phyloP scores from a whole-genome alignment of 2,888 invertebrate genomes.

The Zonitis immaculata region DNA sequence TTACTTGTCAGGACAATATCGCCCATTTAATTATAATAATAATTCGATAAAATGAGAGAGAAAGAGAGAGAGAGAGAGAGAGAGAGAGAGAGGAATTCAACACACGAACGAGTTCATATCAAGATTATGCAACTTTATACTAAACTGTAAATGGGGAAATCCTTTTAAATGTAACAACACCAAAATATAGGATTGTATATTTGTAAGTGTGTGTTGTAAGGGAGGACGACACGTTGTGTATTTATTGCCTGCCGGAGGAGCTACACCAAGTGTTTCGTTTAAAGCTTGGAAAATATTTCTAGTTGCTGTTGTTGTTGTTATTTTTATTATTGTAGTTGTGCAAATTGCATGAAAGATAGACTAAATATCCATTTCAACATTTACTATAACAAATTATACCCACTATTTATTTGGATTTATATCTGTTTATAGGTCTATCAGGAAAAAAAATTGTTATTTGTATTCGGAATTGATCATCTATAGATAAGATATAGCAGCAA shows the following conservation, averaged over 20 bases:
- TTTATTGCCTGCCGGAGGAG: conserved; percentile 7
- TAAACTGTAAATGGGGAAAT: too few species aligned
- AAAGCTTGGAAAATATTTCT: conserved; percentile 3
- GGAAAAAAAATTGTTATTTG: too few species aligned
- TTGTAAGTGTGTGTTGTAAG: neutral
- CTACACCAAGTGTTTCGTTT: conserved; percentile 5
- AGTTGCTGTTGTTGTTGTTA: neutral
- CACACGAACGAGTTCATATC: too few species aligned
- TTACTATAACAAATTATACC: neutral
- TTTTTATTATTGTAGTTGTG: neutral
- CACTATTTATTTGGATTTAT: too few species aligned
- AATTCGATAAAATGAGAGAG: neutral
- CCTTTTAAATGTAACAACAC: neutral
- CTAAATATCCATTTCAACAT: neutral
- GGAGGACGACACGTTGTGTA: neutral
- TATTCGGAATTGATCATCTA: neutral
- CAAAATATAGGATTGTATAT: neutral
- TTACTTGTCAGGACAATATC: conserved; percentile 24
- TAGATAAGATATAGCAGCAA: too few species aligned
- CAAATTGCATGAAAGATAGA: neutral
- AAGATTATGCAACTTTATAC: too few species aligned
- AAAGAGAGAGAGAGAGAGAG: too few species aligned
- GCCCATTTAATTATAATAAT: conserved; percentile 3
- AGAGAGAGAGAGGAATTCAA: too few species aligned
- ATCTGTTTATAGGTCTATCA: too few species aligned